Conservation (phyloP, 2,888 invertebrate species). For the Stenoptilia bipunctidactyla region DNA sequence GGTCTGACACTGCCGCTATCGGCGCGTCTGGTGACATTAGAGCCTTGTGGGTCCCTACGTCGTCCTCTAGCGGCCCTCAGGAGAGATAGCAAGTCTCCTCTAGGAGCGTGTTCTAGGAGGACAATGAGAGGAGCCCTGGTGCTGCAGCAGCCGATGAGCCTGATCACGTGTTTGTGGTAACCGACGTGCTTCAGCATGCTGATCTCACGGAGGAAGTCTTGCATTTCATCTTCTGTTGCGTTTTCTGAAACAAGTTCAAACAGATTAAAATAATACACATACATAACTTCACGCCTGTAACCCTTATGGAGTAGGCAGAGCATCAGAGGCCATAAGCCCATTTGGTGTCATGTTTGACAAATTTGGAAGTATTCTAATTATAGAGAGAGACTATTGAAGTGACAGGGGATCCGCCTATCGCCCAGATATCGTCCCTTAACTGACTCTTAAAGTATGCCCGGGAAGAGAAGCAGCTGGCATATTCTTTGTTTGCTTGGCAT, state of each 20-base stretch:
- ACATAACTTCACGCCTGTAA: too few species aligned
- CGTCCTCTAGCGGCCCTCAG: conserved; percentile 61
- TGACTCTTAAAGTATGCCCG: too few species aligned
- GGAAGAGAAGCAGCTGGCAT: too few species aligned
- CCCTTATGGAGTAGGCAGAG: too few species aligned
- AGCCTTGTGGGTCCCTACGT: conserved; percentile 26
- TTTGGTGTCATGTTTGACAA: too few species aligned
- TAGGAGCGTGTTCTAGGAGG: conserved; percentile 83
- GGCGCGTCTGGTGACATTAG: conserved; percentile 61
- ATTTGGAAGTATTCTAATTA: too few species aligned
- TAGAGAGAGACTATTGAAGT: too few species aligned
- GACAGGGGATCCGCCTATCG: too few species aligned
- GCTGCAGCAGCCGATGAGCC: conserved; percentile 81
- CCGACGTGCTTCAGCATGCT: conserved; percentile 83
- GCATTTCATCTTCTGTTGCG: conserved; percentile 70
- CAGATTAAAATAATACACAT: too few species aligned
- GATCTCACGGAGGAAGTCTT: conserved; percentile 84
- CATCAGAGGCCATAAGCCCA: too few species aligned
- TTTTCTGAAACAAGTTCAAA: conserved; percentile 46
- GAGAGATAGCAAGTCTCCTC: conserved; percentile 79
- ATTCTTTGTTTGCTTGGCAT: too few species aligned
- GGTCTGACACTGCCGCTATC: conserved; percentile 42
- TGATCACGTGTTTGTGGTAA: conserved; percentile 81
- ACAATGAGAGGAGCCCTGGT: conserved; percentile 77
- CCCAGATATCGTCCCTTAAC: too few species aligned